Evolutionary conservation across 2,888 invertebrate species (phyloP).

Genomic region (Lymantria dispar): DNA sequence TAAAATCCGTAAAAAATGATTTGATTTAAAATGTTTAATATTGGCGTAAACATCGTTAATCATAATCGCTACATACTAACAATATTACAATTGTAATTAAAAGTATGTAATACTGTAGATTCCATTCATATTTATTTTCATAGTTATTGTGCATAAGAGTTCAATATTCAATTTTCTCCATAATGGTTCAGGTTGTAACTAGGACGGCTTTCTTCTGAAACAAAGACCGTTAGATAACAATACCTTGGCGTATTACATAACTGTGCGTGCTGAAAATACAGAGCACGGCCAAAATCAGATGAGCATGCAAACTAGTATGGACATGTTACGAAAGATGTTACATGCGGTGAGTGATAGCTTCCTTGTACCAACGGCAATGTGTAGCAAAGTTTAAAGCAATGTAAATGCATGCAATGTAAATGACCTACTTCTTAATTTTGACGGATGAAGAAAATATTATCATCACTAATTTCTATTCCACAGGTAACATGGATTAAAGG

Average conservation of each 20-base stretch:
- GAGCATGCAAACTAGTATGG: conserved; percentile 22
- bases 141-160: too few relatives aligned
- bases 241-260: conserved; percentile 15
- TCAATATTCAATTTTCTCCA: background rate
- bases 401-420: background rate
- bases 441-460: background rate
- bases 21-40: too few relatives aligned
- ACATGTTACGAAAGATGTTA: conserved; percentile 14
- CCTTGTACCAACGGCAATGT: conserved; percentile 3
- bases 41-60: too few relatives aligned
- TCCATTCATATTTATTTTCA: too few relatives aligned
- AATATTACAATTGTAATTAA: too few relatives aligned
- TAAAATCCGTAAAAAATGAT: too few relatives aligned
- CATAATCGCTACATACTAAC: too few relatives aligned
- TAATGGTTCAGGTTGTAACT: conserved; percentile 3
- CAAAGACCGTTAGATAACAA: conserved; percentile 19
- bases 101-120: too few relatives aligned
- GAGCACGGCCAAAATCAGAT: conserved; percentile 25
- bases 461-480: too few relatives aligned
- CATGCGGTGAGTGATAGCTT: conserved; percentile 12
- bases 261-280: conserved; percentile 23
- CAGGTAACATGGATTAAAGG: too few relatives aligned
- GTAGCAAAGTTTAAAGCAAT: background rate
- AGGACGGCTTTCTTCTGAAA: conserved; percentile 17
- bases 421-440: background rate